phyloP scores from a whole-genome alignment of 2,888 invertebrate species.

The Callinectes sapidus region DNA sequence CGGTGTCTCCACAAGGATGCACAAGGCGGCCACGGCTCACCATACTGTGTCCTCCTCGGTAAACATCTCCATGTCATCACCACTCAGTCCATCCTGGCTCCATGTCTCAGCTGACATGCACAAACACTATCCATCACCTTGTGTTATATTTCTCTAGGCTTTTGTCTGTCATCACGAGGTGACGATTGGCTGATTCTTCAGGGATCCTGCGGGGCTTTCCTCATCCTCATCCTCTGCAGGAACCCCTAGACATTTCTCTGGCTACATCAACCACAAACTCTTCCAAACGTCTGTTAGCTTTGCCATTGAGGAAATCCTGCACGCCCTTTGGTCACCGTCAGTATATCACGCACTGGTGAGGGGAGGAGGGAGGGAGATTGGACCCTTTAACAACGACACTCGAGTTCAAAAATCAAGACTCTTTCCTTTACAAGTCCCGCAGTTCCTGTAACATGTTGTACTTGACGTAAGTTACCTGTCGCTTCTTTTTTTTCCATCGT shows the following conservation, averaged over 20 bases:
- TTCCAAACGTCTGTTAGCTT: neutral
- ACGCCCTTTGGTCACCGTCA: neutral
- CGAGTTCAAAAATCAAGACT: neutral
- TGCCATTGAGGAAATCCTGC: neutral
- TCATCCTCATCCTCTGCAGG: neutral
- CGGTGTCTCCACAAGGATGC: constrained; percentile 8
- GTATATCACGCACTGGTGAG: neutral
- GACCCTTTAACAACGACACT: neutral
- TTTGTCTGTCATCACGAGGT: neutral
- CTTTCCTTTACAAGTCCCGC: neutral
- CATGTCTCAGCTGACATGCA: neutral
- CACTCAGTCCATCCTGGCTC: neutral
- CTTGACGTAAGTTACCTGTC: neutral
- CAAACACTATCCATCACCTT: neutral
- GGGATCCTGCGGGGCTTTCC: neutral
- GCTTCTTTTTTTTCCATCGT: neutral
- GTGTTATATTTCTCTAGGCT: neutral
- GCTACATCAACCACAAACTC: neutral
- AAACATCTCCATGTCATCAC: neutral
- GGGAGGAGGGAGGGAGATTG: neutral
- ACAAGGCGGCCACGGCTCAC: neutral
- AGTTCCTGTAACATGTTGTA: neutral
- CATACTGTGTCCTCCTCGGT: neutral
- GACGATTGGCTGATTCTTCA: neutral
- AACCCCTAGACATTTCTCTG: neutral